phyloP scores from a whole-genome alignment of 2,113 vertebrate species.

The Bujurquina vittata region DNA sequence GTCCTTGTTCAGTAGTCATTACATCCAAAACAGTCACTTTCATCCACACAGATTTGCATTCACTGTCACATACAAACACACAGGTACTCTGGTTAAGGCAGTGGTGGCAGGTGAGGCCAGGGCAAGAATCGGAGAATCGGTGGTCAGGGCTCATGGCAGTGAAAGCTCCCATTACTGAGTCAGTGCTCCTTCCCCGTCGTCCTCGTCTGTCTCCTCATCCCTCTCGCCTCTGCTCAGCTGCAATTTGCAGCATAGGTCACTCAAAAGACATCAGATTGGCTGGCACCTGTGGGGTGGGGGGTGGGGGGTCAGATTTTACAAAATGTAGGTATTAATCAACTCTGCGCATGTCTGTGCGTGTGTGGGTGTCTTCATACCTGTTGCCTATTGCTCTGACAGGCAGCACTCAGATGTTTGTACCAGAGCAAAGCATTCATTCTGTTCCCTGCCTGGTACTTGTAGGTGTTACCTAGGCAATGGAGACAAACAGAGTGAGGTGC shows the following conservation, averaged over 20 bases:
- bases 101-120: constrained; percentile 84
- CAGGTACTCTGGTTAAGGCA: constrained; percentile 91
- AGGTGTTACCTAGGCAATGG: constrained; percentile 90
- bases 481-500: constrained; percentile 47
- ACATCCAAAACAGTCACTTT: constrained; percentile 80
- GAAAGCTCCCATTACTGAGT: constrained; percentile 73
- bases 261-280: constrained; percentile 99
- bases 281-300: constrained; percentile 89
- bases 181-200: constrained; percentile 58
- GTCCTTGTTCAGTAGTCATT: constrained; percentile 73
- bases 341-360: neutral
- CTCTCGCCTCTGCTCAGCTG: constrained; percentile 48
- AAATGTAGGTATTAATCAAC: neutral
- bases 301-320: neutral
- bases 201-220: constrained; percentile 40
- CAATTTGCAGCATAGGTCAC: constrained; percentile 73
- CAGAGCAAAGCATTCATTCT: constrained; percentile 94
- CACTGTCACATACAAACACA: constrained; percentile 42
- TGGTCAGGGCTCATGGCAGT: constrained; percentile 83
- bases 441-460: constrained; percentile 98
- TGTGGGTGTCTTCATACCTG: constrained; percentile 80
- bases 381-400: constrained; percentile 97
- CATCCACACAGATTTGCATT: constrained; percentile 47
- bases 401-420: constrained; percentile 97
- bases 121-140: constrained; percentile 52